Evolutionary conservation across 2,888 invertebrate genomes (phyloP).

Genomic region (Mongoloraphidia duomilia): DNA sequence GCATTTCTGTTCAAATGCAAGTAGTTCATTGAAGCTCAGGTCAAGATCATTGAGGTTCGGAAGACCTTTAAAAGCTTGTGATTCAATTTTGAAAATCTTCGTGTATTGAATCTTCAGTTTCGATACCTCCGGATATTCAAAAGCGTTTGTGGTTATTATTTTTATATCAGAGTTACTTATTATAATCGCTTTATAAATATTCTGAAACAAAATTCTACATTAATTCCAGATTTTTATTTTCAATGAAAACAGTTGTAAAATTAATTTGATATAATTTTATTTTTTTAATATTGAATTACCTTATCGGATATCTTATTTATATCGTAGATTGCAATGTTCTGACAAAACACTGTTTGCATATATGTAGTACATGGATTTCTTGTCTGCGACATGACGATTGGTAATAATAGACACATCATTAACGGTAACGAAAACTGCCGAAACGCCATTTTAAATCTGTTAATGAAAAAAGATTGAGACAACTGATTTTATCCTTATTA

Average conservation of each 20-base stretch:
- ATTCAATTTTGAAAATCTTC: constrained; percentile 10
- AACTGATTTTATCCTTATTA: too few relatives aligned
- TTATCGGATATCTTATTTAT: too few relatives aligned
- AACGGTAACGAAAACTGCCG: too few relatives aligned
- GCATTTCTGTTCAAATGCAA: not conserved
- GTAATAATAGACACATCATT: too few relatives aligned
- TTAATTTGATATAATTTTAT: not conserved
- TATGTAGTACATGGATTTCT: too few relatives aligned
- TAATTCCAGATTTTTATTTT: not conserved
- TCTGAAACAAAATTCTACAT: constrained; percentile 7
- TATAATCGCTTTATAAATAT: constrained; percentile 3
- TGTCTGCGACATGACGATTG: too few relatives aligned
- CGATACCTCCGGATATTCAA: constrained; percentile 13
- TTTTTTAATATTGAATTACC: too few relatives aligned
- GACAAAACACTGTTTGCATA: too few relatives aligned
- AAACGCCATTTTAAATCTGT: too few relatives aligned
- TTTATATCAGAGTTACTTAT: constrained; percentile 6
- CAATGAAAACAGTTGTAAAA: not conserved
- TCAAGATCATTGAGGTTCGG: too few relatives aligned
- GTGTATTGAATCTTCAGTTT: constrained; percentile 6
- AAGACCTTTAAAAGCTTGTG: constrained; percentile 4
- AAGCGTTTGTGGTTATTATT: constrained; percentile 4
- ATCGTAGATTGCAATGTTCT: too few relatives aligned
- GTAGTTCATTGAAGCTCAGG: constrained; percentile 1
- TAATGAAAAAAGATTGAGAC: too few relatives aligned